Evolutionary conservation across 2,888 invertebrate genomes (phyloP), one percentile per base, ranked within the genome.

Genomic region (Cosmopolites sordidus): DNA sequence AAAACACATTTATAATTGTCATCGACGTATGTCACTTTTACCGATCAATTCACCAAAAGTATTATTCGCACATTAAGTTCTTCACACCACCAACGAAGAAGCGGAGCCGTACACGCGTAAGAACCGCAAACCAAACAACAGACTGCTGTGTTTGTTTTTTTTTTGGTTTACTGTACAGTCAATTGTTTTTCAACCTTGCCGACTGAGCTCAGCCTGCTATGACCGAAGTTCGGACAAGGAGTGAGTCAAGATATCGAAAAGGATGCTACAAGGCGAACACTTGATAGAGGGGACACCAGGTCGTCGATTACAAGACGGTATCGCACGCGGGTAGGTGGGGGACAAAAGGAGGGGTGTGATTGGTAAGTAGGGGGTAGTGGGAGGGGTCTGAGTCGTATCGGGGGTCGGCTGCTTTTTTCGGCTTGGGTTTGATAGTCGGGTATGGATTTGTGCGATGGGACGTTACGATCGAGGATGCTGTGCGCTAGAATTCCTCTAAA

Each of bases 141-240:
- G 46, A 47, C 16, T 47, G 39, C 39, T 47, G 27, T 38, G 22
- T 22, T 22, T 22, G 22, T 22, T 22, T 22, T 22, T 22, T 22
- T 22, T 22, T 22, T 22, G 22, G 22, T 22, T 5, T 22, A 22
- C 33, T 11, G 43, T 43, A 33, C 48, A 42, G 48, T 42, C 48
- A 48, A 48, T 48, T 48, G 48, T 48, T 22, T 22, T 22, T 22
- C 22, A 22, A 22, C 48, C 48, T 48, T 43, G 48, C 22, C 48
- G 48, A 43, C 22, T 22, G 9, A 27, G 37, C 16, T 50, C 27
- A 38, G 51, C 37, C 51, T 43, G 45, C 48, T 43, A 43, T 17
- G 43, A 45, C 38, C 61, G 62, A 60, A 59, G 68, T 64, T 68
- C 69, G 63, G 64, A 62, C 67, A 64, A 66, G 65, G 69, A 72